These are phyloP conservation scores for Picathartes gymnocephalus DNA, from an alignment of 2,113 vertebrate genomes.

Conservation along the genomic window DNA sequence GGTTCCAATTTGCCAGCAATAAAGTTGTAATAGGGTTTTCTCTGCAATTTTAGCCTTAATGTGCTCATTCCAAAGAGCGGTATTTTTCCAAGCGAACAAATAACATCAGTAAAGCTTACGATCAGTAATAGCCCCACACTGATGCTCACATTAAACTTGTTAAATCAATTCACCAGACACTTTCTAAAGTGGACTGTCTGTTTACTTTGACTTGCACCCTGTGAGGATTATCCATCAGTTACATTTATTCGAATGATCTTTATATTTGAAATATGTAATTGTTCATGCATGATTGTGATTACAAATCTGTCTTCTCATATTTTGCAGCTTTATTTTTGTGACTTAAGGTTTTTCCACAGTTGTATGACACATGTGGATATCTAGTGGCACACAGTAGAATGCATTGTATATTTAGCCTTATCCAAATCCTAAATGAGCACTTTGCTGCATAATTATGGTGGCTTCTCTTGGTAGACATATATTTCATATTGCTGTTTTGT, in stretches of 20 bases:
- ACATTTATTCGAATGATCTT: conserved; percentile 79
- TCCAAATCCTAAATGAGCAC: conserved; percentile 33
- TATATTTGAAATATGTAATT: conserved; percentile 80
- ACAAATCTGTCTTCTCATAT: conserved; percentile 44
- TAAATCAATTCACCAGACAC: conserved; percentile 92
- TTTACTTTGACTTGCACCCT: conserved; percentile 80
- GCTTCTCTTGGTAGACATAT: conserved; percentile 13
- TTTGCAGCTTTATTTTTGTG: conserved; percentile 34
- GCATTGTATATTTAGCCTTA: conserved; percentile 28
- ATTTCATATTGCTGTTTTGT: conserved; percentile 42
- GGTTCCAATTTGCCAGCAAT: conserved; percentile 97
- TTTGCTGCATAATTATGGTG: conserved; percentile 42
- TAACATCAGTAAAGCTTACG: conserved; percentile 94
- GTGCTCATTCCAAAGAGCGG: conserved; percentile 93
- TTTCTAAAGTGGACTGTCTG: conserved; percentile 91
- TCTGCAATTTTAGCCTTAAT: conserved; percentile 96
- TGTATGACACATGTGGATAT: conserved; percentile 19
- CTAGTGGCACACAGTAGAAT: conserved; percentile 7
- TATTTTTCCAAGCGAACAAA: conserved; percentile 95
- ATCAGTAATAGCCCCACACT: conserved; percentile 93
- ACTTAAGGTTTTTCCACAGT: conserved; percentile 27
- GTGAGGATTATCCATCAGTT: conserved; percentile 79
- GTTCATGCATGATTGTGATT: conserved; percentile 70
- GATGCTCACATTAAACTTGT: conserved; percentile 93
- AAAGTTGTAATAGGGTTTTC: conserved; percentile 98